Conservation (phyloP, 1,140 invertebrate species). For the Diorhabda elongata region DNA sequence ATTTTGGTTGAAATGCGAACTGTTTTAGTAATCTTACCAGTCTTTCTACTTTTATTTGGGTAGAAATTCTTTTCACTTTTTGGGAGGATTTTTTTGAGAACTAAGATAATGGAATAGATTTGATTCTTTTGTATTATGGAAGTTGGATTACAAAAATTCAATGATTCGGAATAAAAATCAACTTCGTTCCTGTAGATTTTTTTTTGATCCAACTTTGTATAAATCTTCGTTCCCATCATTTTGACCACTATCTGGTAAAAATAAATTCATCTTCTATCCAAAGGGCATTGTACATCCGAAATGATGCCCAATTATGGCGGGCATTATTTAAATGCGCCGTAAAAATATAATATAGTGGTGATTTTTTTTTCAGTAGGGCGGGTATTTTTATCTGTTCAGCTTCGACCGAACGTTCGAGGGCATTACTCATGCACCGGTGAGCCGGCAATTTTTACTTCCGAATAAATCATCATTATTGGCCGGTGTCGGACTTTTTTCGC, state of each 20-base stretch:
- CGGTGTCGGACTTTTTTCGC: constrained; percentile 21
- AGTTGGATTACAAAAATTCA: background rate
- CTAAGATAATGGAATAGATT: background rate
- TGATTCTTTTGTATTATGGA: background rate
- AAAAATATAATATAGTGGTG: constrained; percentile 40
- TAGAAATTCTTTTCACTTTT: no score
- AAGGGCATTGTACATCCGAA: constrained; percentile 17
- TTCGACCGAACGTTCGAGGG: constrained; percentile 33
- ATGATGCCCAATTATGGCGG: constrained; percentile 31
- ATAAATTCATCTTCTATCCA: constrained; percentile 12
- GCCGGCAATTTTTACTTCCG: constrained; percentile 40
- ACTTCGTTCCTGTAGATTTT: background rate
- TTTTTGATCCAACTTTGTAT: background rate
- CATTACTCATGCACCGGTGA: constrained; percentile 41
- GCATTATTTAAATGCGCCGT: constrained; percentile 36
- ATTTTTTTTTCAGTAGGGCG: constrained; percentile 29
- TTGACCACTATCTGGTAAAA: background rate
- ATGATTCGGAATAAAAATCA: background rate
- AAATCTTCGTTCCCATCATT: background rate
- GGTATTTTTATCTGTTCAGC: constrained; percentile 27
- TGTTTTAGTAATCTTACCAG: no score
- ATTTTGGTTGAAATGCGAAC: background rate
- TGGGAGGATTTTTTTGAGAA: background rate
- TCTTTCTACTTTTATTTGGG: no score
- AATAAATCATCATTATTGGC: constrained; percentile 45